These are phyloP conservation scores for Bubo blakistoni DNA, from an alignment of 2,113 vertebrate genomes.

Conservation along the genomic window DNA sequence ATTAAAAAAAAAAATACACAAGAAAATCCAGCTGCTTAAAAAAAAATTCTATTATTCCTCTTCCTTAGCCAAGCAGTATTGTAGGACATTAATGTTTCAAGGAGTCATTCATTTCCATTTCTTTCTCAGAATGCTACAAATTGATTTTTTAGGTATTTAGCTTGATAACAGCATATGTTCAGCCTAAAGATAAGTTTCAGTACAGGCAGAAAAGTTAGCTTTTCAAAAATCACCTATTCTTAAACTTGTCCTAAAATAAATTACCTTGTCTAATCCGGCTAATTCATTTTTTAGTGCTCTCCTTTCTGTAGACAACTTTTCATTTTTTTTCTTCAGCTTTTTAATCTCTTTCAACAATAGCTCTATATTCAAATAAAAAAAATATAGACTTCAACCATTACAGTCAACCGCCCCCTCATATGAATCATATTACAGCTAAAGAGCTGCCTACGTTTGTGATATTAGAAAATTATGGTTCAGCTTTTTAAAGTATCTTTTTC, in stretches of 20 bases:
- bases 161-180: neutral
- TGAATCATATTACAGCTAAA: slow-evolving; percentile 30
- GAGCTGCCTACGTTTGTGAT: neutral
- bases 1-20: neutral
- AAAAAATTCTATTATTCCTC: neutral
- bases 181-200: neutral
- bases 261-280: slow-evolving; percentile 69
- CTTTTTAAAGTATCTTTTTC: neutral
- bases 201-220: neutral
- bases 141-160: neutral
- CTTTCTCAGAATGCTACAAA: neutral
- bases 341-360: slow-evolving; percentile 67
- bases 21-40: neutral
- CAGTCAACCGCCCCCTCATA: slow-evolving; percentile 25
- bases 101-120: neutral
- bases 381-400: slow-evolving; percentile 30
- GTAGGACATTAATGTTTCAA: neutral
- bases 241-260: slow-evolving; percentile 15
- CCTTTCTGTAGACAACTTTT: slow-evolving; percentile 63
- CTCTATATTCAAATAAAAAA: slow-evolving; percentile 59
- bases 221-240: neutral
- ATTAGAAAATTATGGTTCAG: slow-evolving; percentile 21
- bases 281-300: slow-evolving; percentile 64
- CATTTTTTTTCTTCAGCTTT: slow-evolving; percentile 69
- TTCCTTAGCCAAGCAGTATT: neutral